Base-by-base conservation (phyloP, 2,797 vertebrate genomes). In the Enoplosus armatus region DNA sequence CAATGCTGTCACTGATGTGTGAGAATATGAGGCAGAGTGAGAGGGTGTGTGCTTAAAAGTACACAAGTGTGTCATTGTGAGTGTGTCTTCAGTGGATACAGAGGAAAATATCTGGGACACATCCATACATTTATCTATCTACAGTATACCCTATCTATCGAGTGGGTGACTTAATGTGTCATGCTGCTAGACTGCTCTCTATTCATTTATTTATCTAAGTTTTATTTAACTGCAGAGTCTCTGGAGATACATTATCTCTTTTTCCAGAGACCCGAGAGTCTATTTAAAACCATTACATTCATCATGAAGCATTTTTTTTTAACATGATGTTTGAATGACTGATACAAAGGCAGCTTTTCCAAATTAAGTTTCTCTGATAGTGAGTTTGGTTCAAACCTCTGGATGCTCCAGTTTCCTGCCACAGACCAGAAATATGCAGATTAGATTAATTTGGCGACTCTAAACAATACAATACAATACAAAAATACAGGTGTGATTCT, bases 1-100 rank as follows among this genome's bases (percentile, higher is more conserved):
- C 84, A 92, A 89, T 83, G 81, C 72, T 87, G 89, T 87, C 81
- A 89, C 72, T 77, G 81, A 85, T 75, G 84, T 87, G 84, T 65
- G 81, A 86, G 80, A 89, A 73, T 81, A 81, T 74, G 82, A 86
- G 65, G 65, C 59, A n/a, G 56, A 20, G 60, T 29, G 47, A 59
- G 64, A 67, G 69, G 22, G 56, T 39, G 62, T 80, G 72, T 72
- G 67, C 43, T 60, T 75, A 2, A 48, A 59, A 77, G 59, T 47
- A 55, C 35, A 63, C 50, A 65, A 51, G 47, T 63, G 62, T 35
- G 66, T 50, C n/a, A n/a, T 39, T 65, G 56, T 62, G 55, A 53
- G 67, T 58, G 47, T 56, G 61, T 72, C 20, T 58, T 70, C 22
- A 47, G 48, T 45, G 26, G 45, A 61, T 66, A 50, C 27, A 74